phyloP scores from a whole-genome alignment of 2,113 vertebrate species.

The Himantopus leucocephalus region DNA sequence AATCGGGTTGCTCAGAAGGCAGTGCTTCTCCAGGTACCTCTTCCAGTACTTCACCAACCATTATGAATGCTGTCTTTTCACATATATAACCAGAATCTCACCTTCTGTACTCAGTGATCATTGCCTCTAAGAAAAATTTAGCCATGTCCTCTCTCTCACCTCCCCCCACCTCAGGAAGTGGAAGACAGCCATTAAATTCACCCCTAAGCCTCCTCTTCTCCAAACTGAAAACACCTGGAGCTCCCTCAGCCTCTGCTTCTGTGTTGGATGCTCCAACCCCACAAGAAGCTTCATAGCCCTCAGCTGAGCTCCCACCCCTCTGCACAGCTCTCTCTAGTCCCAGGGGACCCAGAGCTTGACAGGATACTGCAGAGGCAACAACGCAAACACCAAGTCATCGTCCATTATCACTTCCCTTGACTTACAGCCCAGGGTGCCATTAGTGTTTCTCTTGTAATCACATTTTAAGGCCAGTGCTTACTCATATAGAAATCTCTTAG shows the following conservation, averaged over 20 bases:
- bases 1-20: background rate
- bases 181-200: background rate
- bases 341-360: background rate
- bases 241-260: background rate
- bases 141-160: background rate
- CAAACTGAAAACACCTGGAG: background rate
- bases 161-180: background rate
- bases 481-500: background rate
- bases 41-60: background rate
- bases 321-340: background rate
- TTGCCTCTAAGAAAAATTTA: background rate
- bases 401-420: background rate
- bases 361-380: background rate
- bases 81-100: background rate
- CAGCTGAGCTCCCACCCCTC: background rate
- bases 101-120: background rate
- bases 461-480: background rate
- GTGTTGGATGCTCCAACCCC: rapidly evolving
- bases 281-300: rapidly evolving
- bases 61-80: background rate
- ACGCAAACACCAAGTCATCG: background rate
- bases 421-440: background rate
- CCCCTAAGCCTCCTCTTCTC: background rate
- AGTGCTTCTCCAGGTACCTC: background rate
- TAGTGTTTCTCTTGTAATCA: background rate